Base-by-base conservation (phyloP, 1,140 invertebrate species). In the Mactra quadrangularis region DNA sequence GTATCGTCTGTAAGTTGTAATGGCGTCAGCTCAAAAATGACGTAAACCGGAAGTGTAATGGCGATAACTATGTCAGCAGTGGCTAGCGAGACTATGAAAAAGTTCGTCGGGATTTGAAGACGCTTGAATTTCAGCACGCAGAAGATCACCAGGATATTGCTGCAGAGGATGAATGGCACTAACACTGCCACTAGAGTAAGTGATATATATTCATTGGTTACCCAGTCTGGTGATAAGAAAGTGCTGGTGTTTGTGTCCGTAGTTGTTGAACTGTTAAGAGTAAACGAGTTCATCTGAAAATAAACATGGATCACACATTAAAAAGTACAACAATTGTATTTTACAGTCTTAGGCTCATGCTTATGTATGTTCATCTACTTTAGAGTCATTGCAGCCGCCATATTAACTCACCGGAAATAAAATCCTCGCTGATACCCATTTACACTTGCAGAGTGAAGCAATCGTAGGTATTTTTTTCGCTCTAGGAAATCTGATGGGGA, bases 51-150 rank as follows among this genome's bases (percentile, higher is more conserved):
- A 4, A 87, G 83, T 11, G 75, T 74, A n/a, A 98, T 95, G 0
- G 97, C 97, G 4, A 98, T 97, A 57, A 97, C 94, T 94, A 97
- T 96, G 91, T 98, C 97, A 27, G 97, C 97, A 71, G 97, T 94
- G 11, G 97, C 92, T 68, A 98, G 94, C 15, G 97, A 98, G 35
- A 98, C 97, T 68, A 98, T 96, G 93, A 98, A 98, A 92, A 97
- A 98, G 94, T 99, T 98, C 79, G 97, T 98, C 88, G 97, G 97
- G 84, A 97, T 85, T 53, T 97, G 95, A 55, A 98, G 95, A 93
- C 97, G 97, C 96, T 89, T 86, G 86, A 86, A 90, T 38, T 85
- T 94, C 95, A 96, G 95, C 82, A 93, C 87, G 25, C 85, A 85
- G 1, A 90, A 33, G 45, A 93, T 86, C 1, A 92, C 92, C 27